Conservation (phyloP, 1,140 invertebrate genomes). For the Hormaphis cornu region DNA sequence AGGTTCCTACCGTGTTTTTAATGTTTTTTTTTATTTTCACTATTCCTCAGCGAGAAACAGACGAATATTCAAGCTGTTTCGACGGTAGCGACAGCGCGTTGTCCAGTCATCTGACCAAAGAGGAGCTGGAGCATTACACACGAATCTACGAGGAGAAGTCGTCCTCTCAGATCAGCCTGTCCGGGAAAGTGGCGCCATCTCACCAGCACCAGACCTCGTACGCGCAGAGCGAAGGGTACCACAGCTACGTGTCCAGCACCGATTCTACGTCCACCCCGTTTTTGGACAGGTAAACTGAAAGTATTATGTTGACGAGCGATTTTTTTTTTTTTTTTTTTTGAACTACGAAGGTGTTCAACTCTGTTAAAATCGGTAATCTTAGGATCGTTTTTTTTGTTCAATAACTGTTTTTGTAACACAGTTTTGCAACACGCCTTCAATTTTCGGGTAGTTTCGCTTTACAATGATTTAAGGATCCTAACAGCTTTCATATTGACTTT, state of each 20-base stretch:
- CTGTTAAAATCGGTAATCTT: too few species aligned
- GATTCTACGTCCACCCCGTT: conserved; percentile 69
- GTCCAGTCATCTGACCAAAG: conserved; percentile 48
- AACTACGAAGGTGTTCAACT: too few species aligned
- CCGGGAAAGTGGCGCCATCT: conserved; percentile 39
- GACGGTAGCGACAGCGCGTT: conserved; percentile 46
- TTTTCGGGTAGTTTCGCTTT: too few species aligned
- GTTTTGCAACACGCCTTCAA: too few species aligned
- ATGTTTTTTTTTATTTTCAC: not conserved
- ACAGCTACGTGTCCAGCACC: conserved; percentile 69
- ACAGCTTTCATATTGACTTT: too few species aligned
- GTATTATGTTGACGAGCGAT: not conserved
- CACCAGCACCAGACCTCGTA: conserved; percentile 68
- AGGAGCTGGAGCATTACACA: conserved; percentile 61
- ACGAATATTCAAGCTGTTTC: conserved; percentile 35
- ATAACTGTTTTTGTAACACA: too few species aligned
- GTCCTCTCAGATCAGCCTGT: conserved; percentile 30
- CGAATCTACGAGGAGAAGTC: conserved; percentile 46
- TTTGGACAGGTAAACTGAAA: conserved; percentile 52
- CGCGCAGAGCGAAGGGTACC: conserved; percentile 71
- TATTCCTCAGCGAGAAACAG: conserved; percentile 35
- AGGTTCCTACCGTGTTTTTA: not conserved
- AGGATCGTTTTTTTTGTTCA: too few species aligned
- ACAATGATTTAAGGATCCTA: too few species aligned
- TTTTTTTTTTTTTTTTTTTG: not conserved